Evolutionary conservation across 2,888 invertebrate species (phyloP).

Genomic region (Platycnemis pennipes): DNA sequence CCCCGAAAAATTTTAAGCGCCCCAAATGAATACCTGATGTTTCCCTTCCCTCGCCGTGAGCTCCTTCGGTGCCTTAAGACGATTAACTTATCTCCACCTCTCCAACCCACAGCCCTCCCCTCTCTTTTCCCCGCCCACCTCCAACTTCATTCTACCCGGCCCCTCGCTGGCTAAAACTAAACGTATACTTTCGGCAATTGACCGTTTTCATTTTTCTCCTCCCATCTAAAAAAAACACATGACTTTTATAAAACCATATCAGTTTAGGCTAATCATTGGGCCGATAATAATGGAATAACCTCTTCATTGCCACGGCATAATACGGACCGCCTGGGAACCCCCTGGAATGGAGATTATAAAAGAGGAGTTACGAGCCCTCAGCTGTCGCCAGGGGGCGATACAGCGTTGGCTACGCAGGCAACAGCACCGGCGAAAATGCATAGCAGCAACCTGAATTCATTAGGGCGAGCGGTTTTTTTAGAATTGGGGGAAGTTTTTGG

Average conservation of each 20-base stretch:
- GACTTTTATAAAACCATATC: slow-evolving; percentile 44
- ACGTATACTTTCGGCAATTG: slow-evolving; percentile 49
- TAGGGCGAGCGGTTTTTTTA: background rate
- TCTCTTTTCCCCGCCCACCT: background rate
- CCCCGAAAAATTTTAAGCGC: slow-evolving; percentile 41
- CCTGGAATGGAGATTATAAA: slow-evolving; percentile 22
- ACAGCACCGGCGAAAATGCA: background rate
- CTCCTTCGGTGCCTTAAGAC: slow-evolving; percentile 56
- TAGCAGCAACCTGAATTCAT: slow-evolving; percentile 49
- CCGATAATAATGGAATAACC: slow-evolving; percentile 66
- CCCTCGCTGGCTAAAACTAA: slow-evolving; percentile 2
- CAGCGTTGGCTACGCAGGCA: background rate
- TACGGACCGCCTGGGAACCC: background rate
- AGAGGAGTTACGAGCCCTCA: slow-evolving; percentile 55
- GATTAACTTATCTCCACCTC: slow-evolving; percentile 60
- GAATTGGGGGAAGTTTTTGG: background rate
- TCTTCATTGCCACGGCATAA: slow-evolving; percentile 51
- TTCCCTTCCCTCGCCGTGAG: slow-evolving; percentile 51
- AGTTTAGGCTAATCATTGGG: slow-evolving; percentile 63
- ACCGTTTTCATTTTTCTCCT: slow-evolving; percentile 37
- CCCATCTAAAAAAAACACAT: slow-evolving; percentile 17
- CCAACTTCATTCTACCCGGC: background rate
- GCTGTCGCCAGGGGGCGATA: slow-evolving; percentile 50
- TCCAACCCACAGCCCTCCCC: background rate
- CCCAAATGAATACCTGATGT: slow-evolving; percentile 58